Conservation (phyloP, 2,797 vertebrate species). For the Melanotaenia parkinsoni region DNA sequence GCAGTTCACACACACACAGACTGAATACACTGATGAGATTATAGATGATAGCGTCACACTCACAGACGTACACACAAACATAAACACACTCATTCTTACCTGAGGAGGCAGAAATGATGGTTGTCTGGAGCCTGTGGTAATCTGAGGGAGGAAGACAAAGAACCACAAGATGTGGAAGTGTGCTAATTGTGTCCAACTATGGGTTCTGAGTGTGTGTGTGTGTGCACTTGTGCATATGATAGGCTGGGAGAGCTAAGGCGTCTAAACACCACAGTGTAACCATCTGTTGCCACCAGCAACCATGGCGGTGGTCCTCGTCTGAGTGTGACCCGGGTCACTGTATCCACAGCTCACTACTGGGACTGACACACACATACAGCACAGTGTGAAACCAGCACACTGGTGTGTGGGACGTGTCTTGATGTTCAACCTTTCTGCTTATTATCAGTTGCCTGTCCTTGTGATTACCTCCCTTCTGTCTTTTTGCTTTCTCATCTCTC, state of each 20-base stretch:
- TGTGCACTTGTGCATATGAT: slow-evolving; percentile 47
- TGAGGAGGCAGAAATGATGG: slow-evolving; percentile 32
- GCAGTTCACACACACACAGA: slow-evolving; percentile 64
- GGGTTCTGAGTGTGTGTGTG: slow-evolving; percentile 33
- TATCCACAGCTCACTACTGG: slow-evolving; percentile 61
- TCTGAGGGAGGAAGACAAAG: slow-evolving; percentile 31
- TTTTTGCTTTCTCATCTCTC: background rate
- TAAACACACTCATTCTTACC: slow-evolving; percentile 34
- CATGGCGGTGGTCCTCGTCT: slow-evolving; percentile 66
- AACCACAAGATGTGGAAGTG: slow-evolving; percentile 44
- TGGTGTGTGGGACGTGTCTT: slow-evolving; percentile 16
- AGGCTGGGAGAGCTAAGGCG: slow-evolving; percentile 53
- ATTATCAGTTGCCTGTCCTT: slow-evolving; percentile 1
- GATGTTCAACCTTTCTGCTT: background rate
- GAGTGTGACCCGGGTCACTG: slow-evolving; percentile 68
- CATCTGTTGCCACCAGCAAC: slow-evolving; percentile 78
- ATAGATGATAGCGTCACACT: slow-evolving; percentile 59
- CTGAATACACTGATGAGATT: slow-evolving; percentile 71
- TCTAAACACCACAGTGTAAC: slow-evolving; percentile 67
- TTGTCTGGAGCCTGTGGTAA: slow-evolving; percentile 17
- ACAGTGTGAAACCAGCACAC: slow-evolving; percentile 20
- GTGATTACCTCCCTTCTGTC: background rate
- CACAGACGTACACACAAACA: slow-evolving; percentile 24
- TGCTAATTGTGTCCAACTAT: slow-evolving; percentile 70
- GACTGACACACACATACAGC: slow-evolving; percentile 41